Evolutionary conservation across 2,888 invertebrate genomes (phyloP), one percentile per base, ranked within the genome.

Genomic region (Aphelenchoides bicaudatus): DNA sequence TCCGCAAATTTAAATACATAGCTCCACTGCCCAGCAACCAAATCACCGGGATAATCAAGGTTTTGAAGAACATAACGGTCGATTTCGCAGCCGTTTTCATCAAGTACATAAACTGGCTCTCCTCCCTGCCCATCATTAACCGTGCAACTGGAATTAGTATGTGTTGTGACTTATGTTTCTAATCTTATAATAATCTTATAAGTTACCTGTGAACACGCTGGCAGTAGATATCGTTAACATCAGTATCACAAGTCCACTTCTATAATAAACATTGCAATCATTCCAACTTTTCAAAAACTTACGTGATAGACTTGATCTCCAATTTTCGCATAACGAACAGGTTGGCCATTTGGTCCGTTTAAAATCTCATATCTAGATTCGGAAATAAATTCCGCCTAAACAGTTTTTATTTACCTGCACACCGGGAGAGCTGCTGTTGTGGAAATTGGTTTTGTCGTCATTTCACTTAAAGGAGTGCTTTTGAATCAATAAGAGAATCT

Each of bases 81-180:
- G 10, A 71, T 65, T 6, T 72, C 70, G 52, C 77, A 77, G 67
- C 75, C 77, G 59, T 73, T 72, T 39, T 61, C 60, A 50, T 78
- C 78, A 38, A 78, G 62, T 10, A 78, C 78, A 50, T 66, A 69
- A 8, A 78, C 74, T 31, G 70, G 70, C 28, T 72, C 68, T 6
- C 78, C 78, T 16, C 75, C 77, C 38, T 78, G 78, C n/a, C 78
- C 78, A 59, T 78, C 77, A 59, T 72, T 69, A 10, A 78, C 78
- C 10, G 71, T 70, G 54, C 78, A 78, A 5, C 70, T 66, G 61
- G 4, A 61, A 5, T 5, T 6, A 48, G 29, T 30, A 34, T 30
- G 5, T 8, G 34, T 48, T 34, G 6, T 16, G 8, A 28, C 29
- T 13, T 34, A 13, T 10, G 34, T 13, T 10, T 13, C 34, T 21